These are phyloP conservation scores for Vanessa tameamea DNA, from an alignment of 1,140 invertebrate genomes.

Conservation along the genomic window DNA sequence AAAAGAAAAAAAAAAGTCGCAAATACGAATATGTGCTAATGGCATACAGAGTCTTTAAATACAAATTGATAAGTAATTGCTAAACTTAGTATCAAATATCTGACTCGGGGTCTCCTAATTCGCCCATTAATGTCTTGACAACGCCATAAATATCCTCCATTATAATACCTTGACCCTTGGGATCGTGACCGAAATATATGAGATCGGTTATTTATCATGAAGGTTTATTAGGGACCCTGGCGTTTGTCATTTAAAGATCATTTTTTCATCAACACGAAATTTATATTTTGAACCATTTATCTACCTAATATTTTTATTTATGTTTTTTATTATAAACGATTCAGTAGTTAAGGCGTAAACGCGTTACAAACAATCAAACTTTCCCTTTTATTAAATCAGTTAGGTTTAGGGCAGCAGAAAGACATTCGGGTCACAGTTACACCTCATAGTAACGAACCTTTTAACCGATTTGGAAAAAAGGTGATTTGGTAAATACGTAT, in stretches of 20 bases:
- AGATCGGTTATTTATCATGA: constrained; percentile 7
- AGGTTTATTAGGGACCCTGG: background rate
- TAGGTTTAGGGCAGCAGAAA: too few species aligned
- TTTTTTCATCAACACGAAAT: background rate
- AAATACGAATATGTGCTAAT: background rate
- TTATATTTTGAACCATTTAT: background rate
- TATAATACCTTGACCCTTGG: constrained; percentile 22
- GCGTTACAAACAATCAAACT: too few species aligned
- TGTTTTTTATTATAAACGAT: too few species aligned
- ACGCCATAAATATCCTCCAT: constrained; percentile 23
- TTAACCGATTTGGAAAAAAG: too few species aligned
- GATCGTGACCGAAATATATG: constrained; percentile 19
- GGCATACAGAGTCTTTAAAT: background rate
- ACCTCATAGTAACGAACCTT: too few species aligned
- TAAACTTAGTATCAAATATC: constrained; percentile 19
- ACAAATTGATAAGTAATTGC: constrained; percentile 5
- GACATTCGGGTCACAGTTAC: too few species aligned
- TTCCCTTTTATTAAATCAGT: too few species aligned
- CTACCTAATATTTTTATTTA: too few species aligned
- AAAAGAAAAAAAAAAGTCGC: too few species aligned
- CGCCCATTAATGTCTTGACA: constrained; percentile 10
- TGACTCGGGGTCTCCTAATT: constrained; percentile 8
- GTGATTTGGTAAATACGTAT: too few species aligned
- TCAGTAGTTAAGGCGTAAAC: too few species aligned
- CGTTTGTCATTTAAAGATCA: constrained; percentile 1